phyloP scores from a whole-genome alignment of 2,113 vertebrate species.

The Hipposideros armiger region DNA sequence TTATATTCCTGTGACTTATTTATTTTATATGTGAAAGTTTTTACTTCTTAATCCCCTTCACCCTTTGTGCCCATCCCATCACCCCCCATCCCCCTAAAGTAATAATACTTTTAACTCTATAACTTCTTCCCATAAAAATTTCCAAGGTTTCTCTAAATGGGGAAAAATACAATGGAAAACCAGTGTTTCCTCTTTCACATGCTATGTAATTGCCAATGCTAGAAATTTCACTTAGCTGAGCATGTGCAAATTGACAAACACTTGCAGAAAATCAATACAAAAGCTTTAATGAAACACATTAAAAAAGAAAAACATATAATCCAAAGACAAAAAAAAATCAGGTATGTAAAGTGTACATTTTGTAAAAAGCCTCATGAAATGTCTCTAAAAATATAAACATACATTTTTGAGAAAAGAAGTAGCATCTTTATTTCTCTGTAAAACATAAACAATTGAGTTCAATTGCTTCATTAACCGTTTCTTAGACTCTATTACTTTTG shows the following conservation, averaged over 20 bases:
- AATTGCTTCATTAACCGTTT: constrained; percentile 32
- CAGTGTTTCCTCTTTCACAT: constrained; percentile 30
- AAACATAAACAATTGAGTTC: constrained; percentile 38
- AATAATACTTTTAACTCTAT: constrained; percentile 45
- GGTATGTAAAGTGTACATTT: constrained; percentile 46
- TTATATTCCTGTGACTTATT: neutral
- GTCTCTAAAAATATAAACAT: constrained; percentile 52
- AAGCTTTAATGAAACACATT: constrained; percentile 23
- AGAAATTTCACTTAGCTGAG: constrained; percentile 43
- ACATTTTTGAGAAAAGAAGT: constrained; percentile 23
- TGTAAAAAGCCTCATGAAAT: constrained; percentile 40
- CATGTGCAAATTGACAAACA: constrained; percentile 6
- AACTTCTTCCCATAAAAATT: constrained; percentile 37
- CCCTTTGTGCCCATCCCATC: neutral
- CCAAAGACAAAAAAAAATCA: constrained; percentile 24
- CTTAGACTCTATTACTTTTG: constrained; percentile 44
- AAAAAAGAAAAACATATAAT: constrained; percentile 1
- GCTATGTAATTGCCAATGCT: constrained; percentile 13
- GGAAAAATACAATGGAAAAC: constrained; percentile 5
- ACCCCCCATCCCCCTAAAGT: neutral
- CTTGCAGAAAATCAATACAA: constrained; percentile 50
- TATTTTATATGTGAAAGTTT: neutral
- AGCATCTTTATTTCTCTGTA: constrained; percentile 53
- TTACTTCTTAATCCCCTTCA: neutral
- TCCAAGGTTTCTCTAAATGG: constrained; percentile 46